Conservation (phyloP, 1,140 invertebrate species). For the Tribolium castaneum region DNA sequence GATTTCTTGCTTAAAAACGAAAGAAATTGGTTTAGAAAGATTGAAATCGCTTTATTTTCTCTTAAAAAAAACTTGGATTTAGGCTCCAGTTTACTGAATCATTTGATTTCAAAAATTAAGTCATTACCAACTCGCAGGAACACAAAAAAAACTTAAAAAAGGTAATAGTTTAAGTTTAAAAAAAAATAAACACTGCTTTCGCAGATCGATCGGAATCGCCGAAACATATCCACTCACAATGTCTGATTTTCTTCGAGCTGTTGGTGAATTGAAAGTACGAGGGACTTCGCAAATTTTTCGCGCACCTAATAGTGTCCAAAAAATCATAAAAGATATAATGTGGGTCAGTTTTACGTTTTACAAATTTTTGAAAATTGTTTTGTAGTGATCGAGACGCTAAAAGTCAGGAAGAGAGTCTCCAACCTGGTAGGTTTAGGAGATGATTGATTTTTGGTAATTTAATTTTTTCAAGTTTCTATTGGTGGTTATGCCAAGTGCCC, state of each 20-base stretch:
- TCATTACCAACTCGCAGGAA: too few relatives aligned
- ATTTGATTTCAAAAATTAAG: too few relatives aligned
- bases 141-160: too few relatives aligned
- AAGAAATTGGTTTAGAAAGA: too few relatives aligned
- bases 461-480: background rate
- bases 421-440: background rate
- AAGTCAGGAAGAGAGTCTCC: background rate
- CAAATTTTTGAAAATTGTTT: background rate
- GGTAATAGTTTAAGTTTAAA: too few relatives aligned
- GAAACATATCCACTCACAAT: slow-evolving; percentile 59
- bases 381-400: background rate
- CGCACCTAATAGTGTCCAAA: slow-evolving; percentile 46
- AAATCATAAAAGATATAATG: slow-evolving; percentile 51
- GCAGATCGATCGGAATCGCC: slow-evolving; percentile 60
- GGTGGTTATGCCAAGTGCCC: background rate
- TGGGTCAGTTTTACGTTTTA: slow-evolving; percentile 30
- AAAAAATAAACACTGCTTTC: background rate
- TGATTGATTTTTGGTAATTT: background rate
- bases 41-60: too few relatives aligned
- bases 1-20: too few relatives aligned
- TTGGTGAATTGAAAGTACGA: slow-evolving; percentile 63
- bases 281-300: slow-evolving; percentile 64
- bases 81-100: too few relatives aligned
- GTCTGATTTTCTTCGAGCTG: slow-evolving; percentile 63
- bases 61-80: too few relatives aligned